Evolutionary conservation across 2,797 vertebrate genomes (phyloP), one percentile per base, ranked within the genome.

Genomic region (Kryptopterus vitreolus): DNA sequence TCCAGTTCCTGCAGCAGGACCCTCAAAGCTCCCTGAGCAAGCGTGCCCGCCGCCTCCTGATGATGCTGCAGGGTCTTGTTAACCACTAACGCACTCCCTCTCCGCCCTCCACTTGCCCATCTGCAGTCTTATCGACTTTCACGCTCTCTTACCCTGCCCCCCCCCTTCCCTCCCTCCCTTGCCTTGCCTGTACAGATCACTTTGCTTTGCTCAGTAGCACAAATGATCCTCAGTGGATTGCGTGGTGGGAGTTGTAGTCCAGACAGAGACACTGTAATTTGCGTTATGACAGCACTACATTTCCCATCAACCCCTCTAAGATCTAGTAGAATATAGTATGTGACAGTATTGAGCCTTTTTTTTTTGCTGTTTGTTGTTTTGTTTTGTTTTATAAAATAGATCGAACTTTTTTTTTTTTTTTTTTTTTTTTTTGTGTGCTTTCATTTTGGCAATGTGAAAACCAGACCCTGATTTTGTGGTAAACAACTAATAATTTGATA

Each of bases 51-150:
- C 95, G 97, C 85, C 96, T 99, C 74, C 94, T 96, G 91, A 98
- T 99, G 91, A 98, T 99, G 96, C 93, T 99, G 4, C 96, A 99
- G 86, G 97, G 97, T 59, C 92, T 99, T 80, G 95, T 95, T 90
- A 94, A 91, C 77, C 95, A 96, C 58, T 94, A 93, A 88, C 65
- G 68, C 53, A 38, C 70, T 62, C 31, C 68, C 2, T 31, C 26
- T 72, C 46, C 6, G 16, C 46, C 46, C 71, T 15, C 57, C 15
- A 43, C 75, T 76, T 53, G 38, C 31, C 59, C 26, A 46, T 59
- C 66, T 73, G 77, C 77, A 82, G 62, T 80, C 79, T 79, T 31
- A 22, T 53, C 5, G 59, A 81, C n/a, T 58, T 55, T 72, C 79
- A 53, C 55, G 29, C 62, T 22, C 78, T 79, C 76, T 69, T 24